Evolutionary conservation across 2,797 vertebrate genomes (phyloP).

Genomic region (Esox masquinongy): DNA sequence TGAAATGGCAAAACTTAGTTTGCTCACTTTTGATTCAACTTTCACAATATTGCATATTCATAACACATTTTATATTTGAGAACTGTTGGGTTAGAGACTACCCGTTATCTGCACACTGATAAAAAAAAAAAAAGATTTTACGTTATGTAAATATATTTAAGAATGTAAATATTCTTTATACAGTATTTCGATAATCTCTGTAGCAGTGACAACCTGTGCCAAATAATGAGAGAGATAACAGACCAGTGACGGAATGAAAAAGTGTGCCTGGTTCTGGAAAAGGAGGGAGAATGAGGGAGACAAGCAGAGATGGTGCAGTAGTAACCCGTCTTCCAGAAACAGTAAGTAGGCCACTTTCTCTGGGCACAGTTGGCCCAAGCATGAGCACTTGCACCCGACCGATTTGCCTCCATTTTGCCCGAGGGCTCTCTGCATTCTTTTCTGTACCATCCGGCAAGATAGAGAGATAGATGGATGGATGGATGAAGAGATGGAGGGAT

Average conservation of each 20-base stretch:
- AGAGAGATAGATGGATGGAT: conserved; percentile 55
- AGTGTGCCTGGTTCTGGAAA: conserved; percentile 18
- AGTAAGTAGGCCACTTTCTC: conserved; percentile 83
- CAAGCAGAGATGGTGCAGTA: conserved; percentile 10
- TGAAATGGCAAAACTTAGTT: neutral
- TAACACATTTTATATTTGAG: neutral
- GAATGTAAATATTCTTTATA: neutral
- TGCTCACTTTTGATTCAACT: neutral
- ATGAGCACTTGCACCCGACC: conserved; percentile 83
- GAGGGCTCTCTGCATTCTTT: conserved; percentile 75
- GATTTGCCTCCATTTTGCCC: conserved; percentile 81
- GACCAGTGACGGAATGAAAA: conserved; percentile 31
- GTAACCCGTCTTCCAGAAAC: conserved; percentile 49
- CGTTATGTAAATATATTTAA: neutral
- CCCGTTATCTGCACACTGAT: neutral
- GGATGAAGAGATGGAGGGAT: conserved; percentile 4
- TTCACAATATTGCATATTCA: neutral
- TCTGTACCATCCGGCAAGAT: conserved; percentile 61
- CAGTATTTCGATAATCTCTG: neutral
- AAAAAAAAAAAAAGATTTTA: neutral
- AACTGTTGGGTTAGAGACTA: neutral
- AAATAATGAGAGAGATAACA: neutral
- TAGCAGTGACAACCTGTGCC: neutral
- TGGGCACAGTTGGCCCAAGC: conserved; percentile 79
- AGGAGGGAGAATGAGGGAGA: neutral